These are phyloP conservation scores for Eurytoma californica DNA, from an alignment of 2,888 invertebrate genomes.

Conservation along the genomic window DNA sequence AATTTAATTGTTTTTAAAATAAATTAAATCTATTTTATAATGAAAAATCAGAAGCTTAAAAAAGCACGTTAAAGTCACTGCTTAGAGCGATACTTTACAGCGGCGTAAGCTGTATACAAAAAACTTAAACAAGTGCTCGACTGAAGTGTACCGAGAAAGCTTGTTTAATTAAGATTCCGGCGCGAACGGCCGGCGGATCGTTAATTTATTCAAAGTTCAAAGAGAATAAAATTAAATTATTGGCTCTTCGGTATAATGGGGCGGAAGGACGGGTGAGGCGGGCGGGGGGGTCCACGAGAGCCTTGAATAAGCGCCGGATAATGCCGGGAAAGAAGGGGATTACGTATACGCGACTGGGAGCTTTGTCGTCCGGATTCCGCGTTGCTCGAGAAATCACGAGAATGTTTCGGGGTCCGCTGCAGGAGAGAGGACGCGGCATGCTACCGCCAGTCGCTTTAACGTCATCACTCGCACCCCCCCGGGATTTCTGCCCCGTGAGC, in stretches of 20 bases:
- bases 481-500: slow-evolving; percentile 8
- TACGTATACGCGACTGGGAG: slow-evolving; percentile 15
- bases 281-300: background rate
- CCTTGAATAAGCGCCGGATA: slow-evolving; percentile 25
- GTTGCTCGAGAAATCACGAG: slow-evolving; percentile 29
- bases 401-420: slow-evolving; percentile 20
- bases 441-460: slow-evolving; percentile 9
- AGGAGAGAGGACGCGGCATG: background rate
- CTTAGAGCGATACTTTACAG: no score
- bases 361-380: slow-evolving; percentile 23
- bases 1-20: no score
- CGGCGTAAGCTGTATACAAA: no score
- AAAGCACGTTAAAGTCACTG: no score
- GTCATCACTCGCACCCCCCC: background rate
- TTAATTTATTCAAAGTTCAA: slow-evolving; percentile 23
- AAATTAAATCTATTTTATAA: no score
- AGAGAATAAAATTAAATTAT: slow-evolving; percentile 44
- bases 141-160: background rate
- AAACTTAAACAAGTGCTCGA: no score
- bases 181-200: slow-evolving; percentile 6
- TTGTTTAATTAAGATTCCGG: slow-evolving; percentile 30
- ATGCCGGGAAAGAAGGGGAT: slow-evolving; percentile 27
- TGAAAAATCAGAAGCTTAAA: no score
- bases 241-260: slow-evolving; percentile 27
- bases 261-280: background rate